A percentile compares a stretch with the other conserved stretches of the same genome.
These are phyloP conservation scores for Rhineura floridana DNA, from an alignment of 2,113 vertebrate species.

Conservation along the genomic window DNA sequence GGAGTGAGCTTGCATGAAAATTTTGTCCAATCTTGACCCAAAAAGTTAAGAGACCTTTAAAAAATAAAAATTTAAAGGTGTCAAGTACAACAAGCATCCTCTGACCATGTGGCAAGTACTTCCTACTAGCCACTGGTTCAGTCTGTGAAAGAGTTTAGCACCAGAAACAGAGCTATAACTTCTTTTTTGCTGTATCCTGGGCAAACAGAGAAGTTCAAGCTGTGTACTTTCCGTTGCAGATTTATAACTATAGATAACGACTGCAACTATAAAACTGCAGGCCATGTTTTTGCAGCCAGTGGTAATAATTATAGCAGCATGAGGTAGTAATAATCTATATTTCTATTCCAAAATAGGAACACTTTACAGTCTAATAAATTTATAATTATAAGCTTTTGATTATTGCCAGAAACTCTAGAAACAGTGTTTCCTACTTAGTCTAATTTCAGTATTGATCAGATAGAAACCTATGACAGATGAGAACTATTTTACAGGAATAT, in stretches of 20 bases:
- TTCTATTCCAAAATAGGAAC: slow-evolving; percentile 38
- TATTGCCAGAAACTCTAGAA: slow-evolving; percentile 38
- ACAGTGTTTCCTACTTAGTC: slow-evolving; percentile 25
- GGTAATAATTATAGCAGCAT: slow-evolving; percentile 54
- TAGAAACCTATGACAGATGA: background rate
- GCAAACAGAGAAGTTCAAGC: slow-evolving; percentile 28
- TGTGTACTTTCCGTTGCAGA: slow-evolving; percentile 36
- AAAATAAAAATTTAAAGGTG: background rate
- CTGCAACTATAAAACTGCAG: slow-evolving; percentile 31
- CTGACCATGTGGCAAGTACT: background rate
- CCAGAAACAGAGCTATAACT: background rate
- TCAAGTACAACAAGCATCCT: background rate
- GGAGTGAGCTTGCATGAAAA: background rate
- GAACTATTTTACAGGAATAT: slow-evolving; percentile 18
- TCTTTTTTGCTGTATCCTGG: slow-evolving; percentile 29
- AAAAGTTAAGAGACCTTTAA: background rate
- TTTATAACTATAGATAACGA: slow-evolving; percentile 52
- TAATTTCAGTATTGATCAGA: slow-evolving; percentile 26
- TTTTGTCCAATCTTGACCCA: too few species aligned
- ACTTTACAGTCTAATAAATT: slow-evolving; percentile 28
- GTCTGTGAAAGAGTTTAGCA: background rate
- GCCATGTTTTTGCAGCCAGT: slow-evolving; percentile 4
- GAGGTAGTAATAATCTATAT: slow-evolving; percentile 45
- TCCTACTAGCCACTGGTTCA: slow-evolving; percentile 11
- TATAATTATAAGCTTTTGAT: slow-evolving; percentile 44